Evolutionary conservation across 2,113 vertebrate genomes (phyloP), one percentile per base, ranked within the genome.

Genomic region (Rafetus swinhoei): DNA sequence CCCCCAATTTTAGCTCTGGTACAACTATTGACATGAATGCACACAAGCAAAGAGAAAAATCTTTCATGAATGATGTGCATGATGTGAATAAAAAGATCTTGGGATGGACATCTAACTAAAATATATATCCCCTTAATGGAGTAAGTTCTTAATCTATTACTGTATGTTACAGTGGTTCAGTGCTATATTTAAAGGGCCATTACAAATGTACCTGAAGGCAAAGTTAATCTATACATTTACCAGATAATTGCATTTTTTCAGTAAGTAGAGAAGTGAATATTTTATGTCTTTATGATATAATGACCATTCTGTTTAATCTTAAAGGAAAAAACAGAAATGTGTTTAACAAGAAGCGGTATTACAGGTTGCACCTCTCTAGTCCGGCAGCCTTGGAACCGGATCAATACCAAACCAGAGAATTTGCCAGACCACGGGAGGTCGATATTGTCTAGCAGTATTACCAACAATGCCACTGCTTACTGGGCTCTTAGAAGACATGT

Each of bases 281-380:
- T 97, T 96, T 96, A 94, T 90, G 96, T 96, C 94, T 95, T 96
- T 93, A 95, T 95, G 93, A 97, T 96, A 90, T 95, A 96, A 97
- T 97, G 95, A 95, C 96, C 90, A 39, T 91, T 95, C 92, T 95
- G 90, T 72, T 97, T 96, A 95, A 97, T 90, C 85, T 94, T 95
- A 97, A 96, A 94, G 93, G 83, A 87, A 92, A 88, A 93, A 92
- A 96, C 92, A 94, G 0, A 83, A 81, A 85, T 85, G 86, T 85
- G 35, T 89, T 85, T 88, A 94, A 90, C 80, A 93, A 92, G 87
- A 94, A 96, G 5, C 45, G 4, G 45, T 45, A 45, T 45, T 45
- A 45, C 45, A 45, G 45, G 6, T 45, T 45, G 45, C 45, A 45
- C 45, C 45, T 45, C 6, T 45, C 45, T 45, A 45, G 45, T 45